Evolutionary conservation across 1,140 invertebrate genomes (phyloP).

Genomic region (Parapsyche elsis): DNA sequence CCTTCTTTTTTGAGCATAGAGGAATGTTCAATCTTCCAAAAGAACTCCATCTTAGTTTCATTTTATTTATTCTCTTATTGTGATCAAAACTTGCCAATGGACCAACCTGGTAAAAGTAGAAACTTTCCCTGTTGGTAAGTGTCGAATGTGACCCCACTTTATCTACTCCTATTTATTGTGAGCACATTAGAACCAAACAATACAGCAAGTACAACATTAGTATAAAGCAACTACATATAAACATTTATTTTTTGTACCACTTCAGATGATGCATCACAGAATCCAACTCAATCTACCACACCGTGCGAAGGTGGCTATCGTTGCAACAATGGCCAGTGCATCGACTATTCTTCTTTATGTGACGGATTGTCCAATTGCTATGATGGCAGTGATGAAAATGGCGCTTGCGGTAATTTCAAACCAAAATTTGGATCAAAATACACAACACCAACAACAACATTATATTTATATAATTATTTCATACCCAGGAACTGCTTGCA

Average conservation of each 20-base stretch:
- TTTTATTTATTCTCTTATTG: too few relatives aligned
- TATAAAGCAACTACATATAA: too few relatives aligned
- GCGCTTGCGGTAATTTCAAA: slow-evolving; percentile 68
- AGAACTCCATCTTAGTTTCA: too few relatives aligned
- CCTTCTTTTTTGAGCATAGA: too few relatives aligned
- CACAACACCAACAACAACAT: background rate
- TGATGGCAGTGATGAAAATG: slow-evolving; percentile 73
- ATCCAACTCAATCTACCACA: background rate
- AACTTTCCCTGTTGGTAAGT: too few relatives aligned
- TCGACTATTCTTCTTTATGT: slow-evolving; percentile 73
- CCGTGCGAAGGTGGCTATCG: slow-evolving; percentile 66
- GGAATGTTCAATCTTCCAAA: too few relatives aligned
- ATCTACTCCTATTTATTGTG: too few relatives aligned
- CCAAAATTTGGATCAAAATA: background rate
- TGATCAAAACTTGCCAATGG: too few relatives aligned
- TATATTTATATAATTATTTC: slow-evolving; percentile 12
- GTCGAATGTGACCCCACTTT: too few relatives aligned
- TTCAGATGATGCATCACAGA: background rate
- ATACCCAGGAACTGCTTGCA: slow-evolving; percentile 73
- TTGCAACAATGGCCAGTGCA: slow-evolving; percentile 73
- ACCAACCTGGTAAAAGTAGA: too few relatives aligned
- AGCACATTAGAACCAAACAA: too few relatives aligned
- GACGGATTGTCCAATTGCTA: slow-evolving; percentile 75
- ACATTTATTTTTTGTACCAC: background rate
- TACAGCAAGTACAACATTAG: too few relatives aligned